Conservation (phyloP, 2,113 vertebrate species). For the Echinops telfairi region DNA sequence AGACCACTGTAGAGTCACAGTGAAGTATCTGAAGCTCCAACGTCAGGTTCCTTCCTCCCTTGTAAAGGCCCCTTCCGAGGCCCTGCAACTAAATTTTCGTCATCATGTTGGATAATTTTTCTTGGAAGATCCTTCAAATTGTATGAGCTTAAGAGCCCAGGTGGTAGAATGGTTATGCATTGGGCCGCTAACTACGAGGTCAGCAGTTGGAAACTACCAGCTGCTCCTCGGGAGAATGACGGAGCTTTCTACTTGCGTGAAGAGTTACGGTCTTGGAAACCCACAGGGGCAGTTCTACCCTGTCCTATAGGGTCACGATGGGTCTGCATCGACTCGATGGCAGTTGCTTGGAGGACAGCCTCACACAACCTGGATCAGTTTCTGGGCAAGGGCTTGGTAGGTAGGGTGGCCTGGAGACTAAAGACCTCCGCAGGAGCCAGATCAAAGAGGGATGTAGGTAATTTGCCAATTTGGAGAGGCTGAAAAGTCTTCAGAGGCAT, state of each 20-base stretch:
- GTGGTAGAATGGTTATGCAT: no score
- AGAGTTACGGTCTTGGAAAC: no score
- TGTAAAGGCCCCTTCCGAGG: neutral
- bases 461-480: neutral
- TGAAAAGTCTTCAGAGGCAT: neutral
- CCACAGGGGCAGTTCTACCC: no score
- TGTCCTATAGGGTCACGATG: no score
- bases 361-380: neutral
- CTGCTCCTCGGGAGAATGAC: no score
- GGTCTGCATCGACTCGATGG: no score
- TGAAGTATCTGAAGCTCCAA: neutral
- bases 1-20: no score
- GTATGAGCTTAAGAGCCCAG: neutral
- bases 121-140: slow-evolving; percentile 11
- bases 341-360: no score
- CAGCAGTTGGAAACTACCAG: no score
- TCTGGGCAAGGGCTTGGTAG: neutral
- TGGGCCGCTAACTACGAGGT: no score
- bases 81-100: slow-evolving; percentile 2
- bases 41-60: neutral
- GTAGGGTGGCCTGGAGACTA: neutral
- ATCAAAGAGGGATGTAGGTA: neutral
- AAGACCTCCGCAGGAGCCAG: neutral
- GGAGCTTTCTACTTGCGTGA: no score
- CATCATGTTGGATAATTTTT: neutral